Conservation (phyloP, 2,888 invertebrate species). For the Lithophane ornitopus region DNA sequence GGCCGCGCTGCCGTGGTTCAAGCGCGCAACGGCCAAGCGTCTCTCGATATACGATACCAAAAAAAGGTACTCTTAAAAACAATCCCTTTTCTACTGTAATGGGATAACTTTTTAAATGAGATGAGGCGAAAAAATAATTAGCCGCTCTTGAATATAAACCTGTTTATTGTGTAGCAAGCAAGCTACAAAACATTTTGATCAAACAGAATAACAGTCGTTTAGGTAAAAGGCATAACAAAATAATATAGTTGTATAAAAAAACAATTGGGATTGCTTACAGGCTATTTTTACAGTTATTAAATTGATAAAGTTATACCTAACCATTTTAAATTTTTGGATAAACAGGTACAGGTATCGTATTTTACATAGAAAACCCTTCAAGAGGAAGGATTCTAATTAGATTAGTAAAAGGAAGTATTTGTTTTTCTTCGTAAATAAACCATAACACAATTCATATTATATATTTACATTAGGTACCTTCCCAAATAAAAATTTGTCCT, state of each 20-base stretch:
- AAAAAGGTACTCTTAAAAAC: slow-evolving; percentile 72
- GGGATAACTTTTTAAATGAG: slow-evolving; percentile 63
- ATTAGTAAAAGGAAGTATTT: neutral
- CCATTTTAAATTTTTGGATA: neutral
- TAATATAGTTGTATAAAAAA: slow-evolving; percentile 14
- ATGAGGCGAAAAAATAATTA: slow-evolving; percentile 61
- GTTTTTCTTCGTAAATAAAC: neutral
- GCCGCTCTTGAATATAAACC: slow-evolving; percentile 52
- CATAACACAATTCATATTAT: neutral
- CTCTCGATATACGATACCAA: slow-evolving; percentile 71
- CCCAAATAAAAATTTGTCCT: neutral
- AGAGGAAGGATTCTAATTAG: neutral
- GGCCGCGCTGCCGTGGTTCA: slow-evolving; percentile 65
- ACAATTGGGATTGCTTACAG: neutral
- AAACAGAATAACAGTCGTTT: slow-evolving; percentile 7
- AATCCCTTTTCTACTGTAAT: slow-evolving; percentile 67
- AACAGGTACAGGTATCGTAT: neutral
- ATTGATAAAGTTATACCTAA: neutral
- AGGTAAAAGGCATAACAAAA: slow-evolving; percentile 7
- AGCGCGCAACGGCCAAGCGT: slow-evolving; percentile 72
- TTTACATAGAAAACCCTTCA: neutral
- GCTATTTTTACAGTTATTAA: neutral
- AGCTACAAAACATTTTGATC: slow-evolving; percentile 15
- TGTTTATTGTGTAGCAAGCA: slow-evolving; percentile 59
- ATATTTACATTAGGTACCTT: neutral